Conservation (phyloP, 1,140 invertebrate species). For the Andricus grossulariae region DNA sequence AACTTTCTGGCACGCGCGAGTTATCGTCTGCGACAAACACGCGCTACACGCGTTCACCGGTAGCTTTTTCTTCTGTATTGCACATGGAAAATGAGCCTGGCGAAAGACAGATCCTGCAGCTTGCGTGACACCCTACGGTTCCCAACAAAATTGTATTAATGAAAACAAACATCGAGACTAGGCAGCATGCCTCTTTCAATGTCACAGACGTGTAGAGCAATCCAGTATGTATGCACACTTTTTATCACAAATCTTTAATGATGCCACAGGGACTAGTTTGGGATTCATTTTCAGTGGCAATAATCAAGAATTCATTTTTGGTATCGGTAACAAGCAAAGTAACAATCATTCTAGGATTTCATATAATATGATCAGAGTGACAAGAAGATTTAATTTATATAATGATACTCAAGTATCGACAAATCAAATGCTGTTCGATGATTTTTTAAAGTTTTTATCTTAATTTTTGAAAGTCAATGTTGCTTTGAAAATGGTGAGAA, state of each 20-base stretch:
- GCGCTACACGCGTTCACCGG: conserved; percentile 15
- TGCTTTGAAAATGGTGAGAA: no score
- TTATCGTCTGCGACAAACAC: conserved; percentile 27
- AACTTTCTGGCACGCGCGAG: conserved; percentile 28
- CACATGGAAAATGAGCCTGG: neutral
- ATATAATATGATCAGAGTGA: no score
- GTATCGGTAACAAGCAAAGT: no score
- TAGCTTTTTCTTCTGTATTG: neutral
- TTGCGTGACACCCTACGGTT: neutral
- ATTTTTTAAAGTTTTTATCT: no score
- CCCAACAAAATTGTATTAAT: conserved; percentile 11
- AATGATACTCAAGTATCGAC: no score
- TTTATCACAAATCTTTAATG: neutral
- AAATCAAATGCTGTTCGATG: no score
- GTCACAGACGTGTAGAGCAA: conserved; percentile 5
- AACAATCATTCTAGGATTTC: no score
- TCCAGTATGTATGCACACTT: conserved; percentile 4
- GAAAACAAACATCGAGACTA: conserved; percentile 17
- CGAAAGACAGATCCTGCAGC: neutral
- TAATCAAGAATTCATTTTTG: no score
- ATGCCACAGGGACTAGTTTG: no score
- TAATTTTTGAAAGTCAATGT: no score
- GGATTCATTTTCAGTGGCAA: no score
- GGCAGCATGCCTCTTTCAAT: conserved; percentile 18
- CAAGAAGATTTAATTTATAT: no score